Conservation (phyloP, 2,113 vertebrate genomes). For the Equus przewalskii region DNA sequence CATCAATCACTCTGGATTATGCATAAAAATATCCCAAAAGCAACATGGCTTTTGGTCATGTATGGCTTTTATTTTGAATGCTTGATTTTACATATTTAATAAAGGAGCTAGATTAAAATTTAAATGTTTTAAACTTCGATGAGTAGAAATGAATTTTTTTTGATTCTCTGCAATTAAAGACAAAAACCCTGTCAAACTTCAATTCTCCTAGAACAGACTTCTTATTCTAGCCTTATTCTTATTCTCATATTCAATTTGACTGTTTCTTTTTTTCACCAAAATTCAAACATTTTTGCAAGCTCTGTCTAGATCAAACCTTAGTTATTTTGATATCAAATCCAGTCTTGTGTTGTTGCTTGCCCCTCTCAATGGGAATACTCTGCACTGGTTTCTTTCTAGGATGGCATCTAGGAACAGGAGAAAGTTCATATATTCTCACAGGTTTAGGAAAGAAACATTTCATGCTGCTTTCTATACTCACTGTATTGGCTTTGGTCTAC, state of each 20-base stretch:
- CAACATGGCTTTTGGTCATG: not conserved
- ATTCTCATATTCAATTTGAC: not conserved
- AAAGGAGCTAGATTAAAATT: not conserved
- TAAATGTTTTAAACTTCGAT: not conserved
- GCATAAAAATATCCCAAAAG: not conserved
- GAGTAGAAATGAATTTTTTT: not conserved
- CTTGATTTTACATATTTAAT: not conserved
- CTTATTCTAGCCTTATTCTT: not conserved
- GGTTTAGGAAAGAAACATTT: not conserved
- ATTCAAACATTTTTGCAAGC: not conserved
- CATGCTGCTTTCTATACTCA: not conserved
- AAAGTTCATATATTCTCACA: not conserved
- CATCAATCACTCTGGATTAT: not conserved
- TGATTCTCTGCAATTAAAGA: not conserved
- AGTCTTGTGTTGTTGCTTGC: not conserved
- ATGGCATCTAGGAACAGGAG: not conserved
- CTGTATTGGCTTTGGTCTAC: not conserved
- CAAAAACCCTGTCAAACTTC: not conserved
- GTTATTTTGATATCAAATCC: not conserved
- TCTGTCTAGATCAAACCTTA: not conserved
- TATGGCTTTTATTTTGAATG: not conserved
- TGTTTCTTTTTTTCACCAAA: not conserved
- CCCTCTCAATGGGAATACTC: not conserved
- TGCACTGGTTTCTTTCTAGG: not conserved
- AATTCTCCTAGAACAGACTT: not conserved